Evolutionary conservation across 2,113 vertebrate genomes (phyloP), one percentile per base, ranked within the genome.

Genomic region (Cebidichthys violaceus): DNA sequence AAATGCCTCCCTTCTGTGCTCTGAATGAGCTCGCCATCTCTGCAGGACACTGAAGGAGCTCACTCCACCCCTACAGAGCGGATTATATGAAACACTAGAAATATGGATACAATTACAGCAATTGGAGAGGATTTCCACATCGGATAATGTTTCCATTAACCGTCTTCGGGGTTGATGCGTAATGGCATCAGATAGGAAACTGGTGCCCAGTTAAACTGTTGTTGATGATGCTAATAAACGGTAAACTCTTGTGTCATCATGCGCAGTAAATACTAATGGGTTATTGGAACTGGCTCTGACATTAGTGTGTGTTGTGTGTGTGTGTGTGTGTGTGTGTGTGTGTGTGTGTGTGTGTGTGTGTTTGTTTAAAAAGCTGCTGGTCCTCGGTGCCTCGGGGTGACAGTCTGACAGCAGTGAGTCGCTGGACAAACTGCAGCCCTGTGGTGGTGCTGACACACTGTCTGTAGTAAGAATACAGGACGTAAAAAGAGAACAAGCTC

Each of bases 341-440:
- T n/a, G n/a, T n/a, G n/a, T n/a, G n/a, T n/a, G n/a, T n/a, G n/a
- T n/a, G n/a, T n/a, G n/a, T n/a, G n/a, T n/a, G n/a, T n/a, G n/a
- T n/a, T n/a, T n/a, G n/a, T 33, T 68, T 77, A 79, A 86, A 59
- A 86, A 68, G 79, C 73, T 75, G 77, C 70, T 78, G 78, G 69
- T 85, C 70, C 35, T 68, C 10, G 0, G 45, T 70, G 82, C 29
- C 66, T 39, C 17, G 4, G 22, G 57, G 73, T 54, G 81, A 84
- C 66, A 39, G 59, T 81, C 65, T 87, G 79, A 89, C 84, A 84
- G 83, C 73, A 47, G 37, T 67, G 75, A 76, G 77, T 83, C 37
- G 41, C 73, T 61, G 64, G 77, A 57, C 45, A 57, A 71, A 77
- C 82, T 61, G 86, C 64, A 60, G 66, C 60, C 82, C 80, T 15